Evolutionary conservation across 2,797 vertebrate genomes (phyloP).

Genomic region (Cheirogaleus major): DNA sequence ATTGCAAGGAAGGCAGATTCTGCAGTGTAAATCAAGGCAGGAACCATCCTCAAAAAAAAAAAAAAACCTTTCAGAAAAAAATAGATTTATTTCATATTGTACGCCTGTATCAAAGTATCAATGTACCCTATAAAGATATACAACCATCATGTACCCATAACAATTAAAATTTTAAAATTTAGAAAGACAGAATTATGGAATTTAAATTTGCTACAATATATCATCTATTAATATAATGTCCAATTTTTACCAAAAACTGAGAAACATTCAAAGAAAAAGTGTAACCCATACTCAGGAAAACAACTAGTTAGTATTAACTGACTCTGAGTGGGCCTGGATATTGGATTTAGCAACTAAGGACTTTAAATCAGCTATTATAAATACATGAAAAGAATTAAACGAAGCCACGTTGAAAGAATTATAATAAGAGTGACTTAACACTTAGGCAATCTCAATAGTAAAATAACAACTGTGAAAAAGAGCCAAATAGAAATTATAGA

Average conservation of each 20-base stretch:
- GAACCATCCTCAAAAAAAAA: neutral
- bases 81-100: neutral
- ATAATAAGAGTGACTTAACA: neutral
- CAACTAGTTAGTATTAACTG: neutral
- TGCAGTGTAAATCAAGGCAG: neutral
- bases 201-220: neutral
- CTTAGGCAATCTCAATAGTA: neutral
- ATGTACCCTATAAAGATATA: too few species aligned
- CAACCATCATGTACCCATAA: too few species aligned
- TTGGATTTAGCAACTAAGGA: neutral
- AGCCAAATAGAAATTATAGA: neutral
- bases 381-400: neutral
- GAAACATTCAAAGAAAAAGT: neutral
- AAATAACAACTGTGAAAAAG: neutral
- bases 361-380: neutral
- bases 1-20: neutral
- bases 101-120: too few species aligned
- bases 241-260: neutral
- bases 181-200: neutral
- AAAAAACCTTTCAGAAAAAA: neutral
- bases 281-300: neutral
- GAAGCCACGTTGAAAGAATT: neutral
- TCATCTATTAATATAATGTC: neutral
- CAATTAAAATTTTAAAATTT: too few species aligned
- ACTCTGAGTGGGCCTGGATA: neutral